Percentiles rank a stretch among this genome's conserved stretches.
Evolutionary conservation across 2,888 invertebrate genomes (phyloP).

Genomic region (Ectemnius cavifrons): DNA sequence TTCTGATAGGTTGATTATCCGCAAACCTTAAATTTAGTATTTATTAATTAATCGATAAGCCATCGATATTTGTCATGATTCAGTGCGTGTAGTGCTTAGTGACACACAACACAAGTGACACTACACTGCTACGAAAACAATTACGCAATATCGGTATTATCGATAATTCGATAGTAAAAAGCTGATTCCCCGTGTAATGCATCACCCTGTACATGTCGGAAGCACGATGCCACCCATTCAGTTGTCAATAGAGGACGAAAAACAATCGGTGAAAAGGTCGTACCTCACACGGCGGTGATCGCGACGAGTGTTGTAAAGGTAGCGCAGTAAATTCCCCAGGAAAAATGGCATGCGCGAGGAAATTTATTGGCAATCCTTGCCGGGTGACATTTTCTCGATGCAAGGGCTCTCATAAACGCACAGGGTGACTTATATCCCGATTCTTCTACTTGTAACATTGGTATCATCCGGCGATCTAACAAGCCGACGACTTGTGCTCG

Average conservation of each 20-base stretch:
- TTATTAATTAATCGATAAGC: no score
- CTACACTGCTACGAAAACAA: no score
- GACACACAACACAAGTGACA: no score
- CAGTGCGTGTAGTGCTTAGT: no score
- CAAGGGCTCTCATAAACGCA: slow-evolving; percentile 20
- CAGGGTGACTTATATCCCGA: slow-evolving; percentile 26
- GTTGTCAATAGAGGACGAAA: slow-evolving; percentile 13
- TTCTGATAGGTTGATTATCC: no score
- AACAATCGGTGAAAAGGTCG: slow-evolving; percentile 45
- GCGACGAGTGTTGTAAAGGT: slow-evolving; percentile 27
- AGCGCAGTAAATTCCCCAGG: slow-evolving; percentile 18
- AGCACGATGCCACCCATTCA: slow-evolving; percentile 9
- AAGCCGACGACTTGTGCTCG: neutral
- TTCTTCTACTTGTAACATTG: slow-evolving; percentile 20
- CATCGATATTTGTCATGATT: no score
- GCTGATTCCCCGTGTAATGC: no score
- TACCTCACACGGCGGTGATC: slow-evolving; percentile 37
- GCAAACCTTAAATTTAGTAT: no score
- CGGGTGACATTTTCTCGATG: slow-evolving; percentile 20
- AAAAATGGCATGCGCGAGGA: slow-evolving; percentile 21
- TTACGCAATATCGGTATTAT: no score
- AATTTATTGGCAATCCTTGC: slow-evolving; percentile 26
- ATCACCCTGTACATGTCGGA: neutral
- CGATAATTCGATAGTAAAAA: no score
- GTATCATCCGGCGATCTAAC: slow-evolving; percentile 5